Base-by-base conservation (phyloP, 1,140 invertebrate genomes). In the Pogonomyrmex barbatus region DNA sequence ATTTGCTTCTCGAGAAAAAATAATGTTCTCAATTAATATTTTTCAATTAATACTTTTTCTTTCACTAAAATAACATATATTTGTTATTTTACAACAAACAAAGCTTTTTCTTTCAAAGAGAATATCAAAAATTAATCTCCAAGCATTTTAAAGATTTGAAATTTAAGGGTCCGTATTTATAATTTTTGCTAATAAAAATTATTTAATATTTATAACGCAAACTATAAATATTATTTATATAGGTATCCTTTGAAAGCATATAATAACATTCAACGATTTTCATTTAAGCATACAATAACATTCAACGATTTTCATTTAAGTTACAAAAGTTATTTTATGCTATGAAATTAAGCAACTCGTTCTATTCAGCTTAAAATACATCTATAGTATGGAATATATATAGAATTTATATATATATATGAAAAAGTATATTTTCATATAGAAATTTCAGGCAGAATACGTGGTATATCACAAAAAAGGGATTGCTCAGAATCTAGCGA, bases 141-240 rank as follows among this genome's bases (percentile, higher is more conserved):
- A 24, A n/a, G 12, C 2, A 42, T 58, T 54, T 56, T 39, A 24
- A 76, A 30, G 12, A 1, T 73, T 73, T 58, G 9, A 30, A 76
- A 45, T 60, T 76, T 45, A 60, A 6, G 8, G 4, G 6, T 24
- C 6, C 42, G 30, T 2, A 45, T 60, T 60, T 33, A 1, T 45
- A 60, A 76, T 76, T 76, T 60, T 60, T 4, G 42, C 3, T 75
- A 75, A 14, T 58, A 5, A 52, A 58, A 75, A 75, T 12, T n/a
- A 6, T 30, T 71, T 52, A 58, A 58, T 75, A 56, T 30, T 75
- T 42, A 58, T 73, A 33, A 73, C 39, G n/a, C 52, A 56, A 73
- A 36, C 10, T 45, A 24, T 4, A 3, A 9, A 36, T 71, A 56
- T 56, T 73, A 56, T 39, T 73, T 39, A 73, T 39, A 36, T 54